These are phyloP conservation scores for Drosophila anomalata DNA, from an alignment of 2,888 invertebrate genomes.

Conservation along the genomic window DNA sequence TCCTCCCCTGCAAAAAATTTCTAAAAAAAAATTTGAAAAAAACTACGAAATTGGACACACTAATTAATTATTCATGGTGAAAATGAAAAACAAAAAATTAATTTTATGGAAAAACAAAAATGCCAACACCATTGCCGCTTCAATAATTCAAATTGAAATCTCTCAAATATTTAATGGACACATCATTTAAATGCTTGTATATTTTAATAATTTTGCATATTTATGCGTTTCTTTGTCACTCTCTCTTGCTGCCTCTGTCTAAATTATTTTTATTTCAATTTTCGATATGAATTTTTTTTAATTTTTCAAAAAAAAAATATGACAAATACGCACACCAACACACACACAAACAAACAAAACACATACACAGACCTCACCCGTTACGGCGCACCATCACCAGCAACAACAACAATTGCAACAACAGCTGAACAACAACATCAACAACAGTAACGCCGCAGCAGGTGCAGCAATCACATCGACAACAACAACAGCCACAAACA, in stretches of 20 bases:
- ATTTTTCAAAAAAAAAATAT: constrained; percentile 34
- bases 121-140: constrained; percentile 61
- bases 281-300: constrained; percentile 22
- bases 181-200: constrained; percentile 66
- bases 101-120: constrained; percentile 26
- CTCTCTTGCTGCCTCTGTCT: neutral
- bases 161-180: constrained; percentile 58
- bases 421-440: constrained; percentile 65
- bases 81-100: constrained; percentile 5
- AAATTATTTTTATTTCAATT: constrained; percentile 5
- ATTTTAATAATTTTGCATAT: constrained; percentile 47
- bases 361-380: constrained; percentile 80
- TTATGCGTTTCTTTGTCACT: constrained; percentile 10
- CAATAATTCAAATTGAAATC: constrained; percentile 67
- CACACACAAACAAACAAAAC: constrained; percentile 38
- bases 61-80: constrained; percentile 40
- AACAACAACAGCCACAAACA: constrained; percentile 67
- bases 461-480: constrained; percentile 67
- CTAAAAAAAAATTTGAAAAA: neutral
- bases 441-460: constrained; percentile 84
- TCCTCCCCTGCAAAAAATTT: constrained; percentile 12
- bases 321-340: constrained; percentile 2
- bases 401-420: constrained; percentile 69
- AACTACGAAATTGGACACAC: constrained; percentile 34
- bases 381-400: constrained; percentile 83